A percentile compares a stretch with the other conserved stretches of the same genome.
These are phyloP conservation scores for Parnassius glacialis DNA, from an alignment of 2,888 invertebrate genomes.

Conservation along the genomic window DNA sequence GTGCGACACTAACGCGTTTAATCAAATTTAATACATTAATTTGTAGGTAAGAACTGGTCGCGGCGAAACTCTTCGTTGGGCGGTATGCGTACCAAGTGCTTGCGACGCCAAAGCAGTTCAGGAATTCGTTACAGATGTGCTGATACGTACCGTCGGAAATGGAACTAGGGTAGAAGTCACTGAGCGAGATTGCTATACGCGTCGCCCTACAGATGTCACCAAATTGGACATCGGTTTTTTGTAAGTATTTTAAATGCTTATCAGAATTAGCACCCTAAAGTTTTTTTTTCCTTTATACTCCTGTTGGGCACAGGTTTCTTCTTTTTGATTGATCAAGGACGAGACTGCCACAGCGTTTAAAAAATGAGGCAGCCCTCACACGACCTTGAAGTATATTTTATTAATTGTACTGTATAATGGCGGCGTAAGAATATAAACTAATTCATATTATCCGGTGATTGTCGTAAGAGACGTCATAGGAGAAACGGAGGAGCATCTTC, in stretches of 20 bases:
- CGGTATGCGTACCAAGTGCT: conserved; percentile 82
- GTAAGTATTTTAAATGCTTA: conserved; percentile 47
- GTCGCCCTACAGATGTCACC: conserved; percentile 58
- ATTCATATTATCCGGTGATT: no score
- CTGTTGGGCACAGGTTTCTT: no score
- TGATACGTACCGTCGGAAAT: conserved; percentile 67
- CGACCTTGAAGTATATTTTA: no score
- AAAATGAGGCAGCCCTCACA: no score
- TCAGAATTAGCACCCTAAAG: no score
- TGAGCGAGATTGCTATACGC: conserved; percentile 75
- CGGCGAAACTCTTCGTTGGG: conserved; percentile 81
- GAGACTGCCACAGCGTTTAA: no score
- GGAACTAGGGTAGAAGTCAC: conserved; percentile 65
- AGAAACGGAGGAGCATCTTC: no score
- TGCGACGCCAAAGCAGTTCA: conserved; percentile 78
- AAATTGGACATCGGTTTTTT: conserved; percentile 60
- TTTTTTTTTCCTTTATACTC: no score
- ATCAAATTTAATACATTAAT: background rate
- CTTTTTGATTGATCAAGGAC: no score
- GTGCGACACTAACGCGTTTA: background rate
- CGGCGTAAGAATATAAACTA: no score
- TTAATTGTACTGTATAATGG: no score
- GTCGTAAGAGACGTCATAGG: no score
- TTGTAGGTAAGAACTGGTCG: conserved; percentile 63
- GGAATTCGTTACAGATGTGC: conserved; percentile 69